phyloP scores from a whole-genome alignment of 37 sponge, comb jelly and placozoan genomes.

The Cliona cf. orientalis region DNA sequence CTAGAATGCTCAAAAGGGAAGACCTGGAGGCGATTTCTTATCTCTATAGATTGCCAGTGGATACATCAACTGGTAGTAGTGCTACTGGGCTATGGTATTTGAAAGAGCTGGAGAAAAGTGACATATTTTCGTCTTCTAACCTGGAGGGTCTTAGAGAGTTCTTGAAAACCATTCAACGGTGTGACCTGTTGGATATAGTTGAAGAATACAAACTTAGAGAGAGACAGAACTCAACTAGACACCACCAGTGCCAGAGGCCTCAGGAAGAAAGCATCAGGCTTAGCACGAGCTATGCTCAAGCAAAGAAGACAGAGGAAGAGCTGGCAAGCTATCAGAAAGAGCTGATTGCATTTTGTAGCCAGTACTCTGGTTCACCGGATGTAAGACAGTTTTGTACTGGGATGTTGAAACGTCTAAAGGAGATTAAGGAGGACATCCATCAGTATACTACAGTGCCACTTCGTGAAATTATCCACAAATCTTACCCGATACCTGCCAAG shows the following conservation, averaged over 20 bases:
- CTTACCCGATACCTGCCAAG: no score
- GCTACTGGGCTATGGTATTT: no score
- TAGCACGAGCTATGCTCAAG: neutral
- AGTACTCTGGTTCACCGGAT: neutral
- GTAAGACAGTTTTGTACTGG: neutral
- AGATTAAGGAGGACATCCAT: neutral
- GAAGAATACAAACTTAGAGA: no score
- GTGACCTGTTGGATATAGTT: constrained; percentile 7
- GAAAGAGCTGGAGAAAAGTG: no score
- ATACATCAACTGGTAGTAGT: no score
- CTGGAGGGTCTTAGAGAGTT: neutral
- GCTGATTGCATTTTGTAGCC: neutral
- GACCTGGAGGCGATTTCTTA: no score
- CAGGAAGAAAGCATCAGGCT: no score
- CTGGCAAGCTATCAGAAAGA: neutral
- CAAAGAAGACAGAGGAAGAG: neutral
- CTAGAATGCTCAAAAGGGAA: no score
- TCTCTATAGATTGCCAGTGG: no score
- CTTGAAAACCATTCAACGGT: neutral
- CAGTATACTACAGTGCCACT: neutral
- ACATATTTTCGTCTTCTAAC: neutral
- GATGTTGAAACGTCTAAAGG: neutral
- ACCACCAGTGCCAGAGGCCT: no score
- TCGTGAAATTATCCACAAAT: neutral
- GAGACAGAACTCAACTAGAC: no score